phyloP scores from a whole-genome alignment of 2,888 invertebrate genomes.

The Idaea aversata region DNA sequence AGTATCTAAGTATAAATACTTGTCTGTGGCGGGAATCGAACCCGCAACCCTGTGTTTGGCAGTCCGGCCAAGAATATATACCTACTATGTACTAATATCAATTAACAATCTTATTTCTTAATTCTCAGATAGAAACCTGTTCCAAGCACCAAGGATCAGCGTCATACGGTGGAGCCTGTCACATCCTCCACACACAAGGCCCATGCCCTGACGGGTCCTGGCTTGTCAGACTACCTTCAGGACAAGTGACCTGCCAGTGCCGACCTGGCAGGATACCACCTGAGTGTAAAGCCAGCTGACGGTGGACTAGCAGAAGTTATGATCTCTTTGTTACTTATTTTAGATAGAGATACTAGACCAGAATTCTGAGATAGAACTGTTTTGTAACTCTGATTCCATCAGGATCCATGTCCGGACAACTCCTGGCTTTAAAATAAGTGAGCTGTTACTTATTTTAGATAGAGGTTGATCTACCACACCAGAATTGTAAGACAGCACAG shows the following conservation, averaged over 20 bases:
- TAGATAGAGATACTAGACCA: not conserved
- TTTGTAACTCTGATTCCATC: too few species aligned
- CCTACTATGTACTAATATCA: too few species aligned
- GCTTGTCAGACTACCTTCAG: conserved; percentile 53
- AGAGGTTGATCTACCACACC: not conserved
- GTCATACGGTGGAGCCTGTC: conserved; percentile 84
- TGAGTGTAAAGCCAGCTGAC: conserved; percentile 31
- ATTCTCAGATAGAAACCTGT: conserved; percentile 73
- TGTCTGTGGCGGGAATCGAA: too few species aligned
- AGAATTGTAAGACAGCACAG: too few species aligned
- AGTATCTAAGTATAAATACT: too few species aligned
- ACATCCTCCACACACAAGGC: conserved; percentile 87
- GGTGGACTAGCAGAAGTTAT: conserved; percentile 3
- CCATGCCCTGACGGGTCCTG: conserved; percentile 86
- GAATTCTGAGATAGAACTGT: too few species aligned
- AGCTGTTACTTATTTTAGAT: not conserved
- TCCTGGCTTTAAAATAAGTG: too few species aligned
- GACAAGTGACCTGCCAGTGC: conserved; percentile 83
- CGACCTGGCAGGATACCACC: conserved; percentile 71
- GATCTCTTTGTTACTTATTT: not conserved
- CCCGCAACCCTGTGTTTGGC: too few species aligned
- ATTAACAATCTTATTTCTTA: not conserved
- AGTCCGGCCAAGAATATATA: too few species aligned
- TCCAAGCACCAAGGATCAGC: conserved; percentile 82
- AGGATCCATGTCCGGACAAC: too few species aligned